Base-by-base conservation (phyloP, 2,888 invertebrate genomes). In the Gibbula magus region DNA sequence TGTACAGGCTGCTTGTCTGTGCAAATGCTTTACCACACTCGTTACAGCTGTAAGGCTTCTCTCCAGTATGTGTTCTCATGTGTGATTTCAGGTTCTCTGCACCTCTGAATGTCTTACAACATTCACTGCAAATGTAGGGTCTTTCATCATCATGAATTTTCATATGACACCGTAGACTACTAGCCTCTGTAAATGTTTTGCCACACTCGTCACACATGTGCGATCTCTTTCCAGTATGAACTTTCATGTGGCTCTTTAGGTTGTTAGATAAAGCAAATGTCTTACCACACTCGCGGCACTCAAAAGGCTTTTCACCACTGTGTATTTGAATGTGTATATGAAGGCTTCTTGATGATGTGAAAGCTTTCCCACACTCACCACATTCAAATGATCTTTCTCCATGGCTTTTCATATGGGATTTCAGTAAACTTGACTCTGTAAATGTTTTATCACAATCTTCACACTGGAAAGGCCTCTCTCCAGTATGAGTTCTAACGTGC, bases 1-100 rank as follows among this genome's bases (percentile, higher is more conserved):
- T 25, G 5, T 56, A 20, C 56, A 56, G n/a, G 20, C 25, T 20
- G 56, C 56, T 20, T 3, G 20, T 8, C 13, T 22, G 56, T 13
- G 56, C 25, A 56, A 56, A 56, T 13, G 22, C 25, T 56, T 20
- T 56, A 4, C 25, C 56, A 56, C 56, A 56, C 25, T 56, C 56
- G 7, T 2, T 56, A 20, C 56, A 56, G 4, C 25, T 20, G 25
- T 20, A 56, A 13, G 61, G 83, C 79, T 51, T 85, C 83, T 79
- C 85, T 83, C 18, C 84, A 54, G 76, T 80, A 84, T 32, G 74
- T 16, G 16, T 61, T 2, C 2, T 61, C 25, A 61, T 61, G 61
- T 61, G 61, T 8, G 22, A 16, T 4, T 13, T 18, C 83, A 84
- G 56, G 82, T 85, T 67, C 2, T 4, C 18, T 4, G 61, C 25